phyloP scores from a whole-genome alignment of 2,797 vertebrate genomes.

The Thunnus albacares region DNA sequence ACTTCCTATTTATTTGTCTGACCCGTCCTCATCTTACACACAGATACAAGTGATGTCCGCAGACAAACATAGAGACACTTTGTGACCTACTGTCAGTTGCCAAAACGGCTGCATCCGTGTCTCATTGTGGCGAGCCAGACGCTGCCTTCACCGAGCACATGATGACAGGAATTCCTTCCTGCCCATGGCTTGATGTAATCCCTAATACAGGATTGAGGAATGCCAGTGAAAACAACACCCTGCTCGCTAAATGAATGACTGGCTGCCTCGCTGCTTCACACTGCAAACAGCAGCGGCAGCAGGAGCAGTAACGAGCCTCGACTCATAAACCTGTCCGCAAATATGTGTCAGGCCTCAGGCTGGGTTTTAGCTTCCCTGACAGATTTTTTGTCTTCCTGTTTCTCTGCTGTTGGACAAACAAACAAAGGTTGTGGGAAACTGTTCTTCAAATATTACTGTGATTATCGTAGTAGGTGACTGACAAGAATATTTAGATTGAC shows the following conservation, averaged over 20 bases:
- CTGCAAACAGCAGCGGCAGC: constrained; percentile 35
- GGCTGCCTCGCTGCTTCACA: constrained; percentile 39
- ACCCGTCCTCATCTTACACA: not conserved
- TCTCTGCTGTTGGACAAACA: not conserved
- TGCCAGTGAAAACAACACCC: constrained; percentile 69
- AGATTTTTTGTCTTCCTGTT: not conserved
- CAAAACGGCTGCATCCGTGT: constrained; percentile 67
- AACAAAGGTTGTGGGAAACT: not conserved
- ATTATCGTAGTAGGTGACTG: not conserved
- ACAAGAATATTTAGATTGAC: not conserved
- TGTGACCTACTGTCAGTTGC: constrained; percentile 69
- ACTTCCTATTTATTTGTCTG: not conserved
- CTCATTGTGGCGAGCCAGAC: constrained; percentile 66
- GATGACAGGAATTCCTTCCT: constrained; percentile 84
- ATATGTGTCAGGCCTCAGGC: constrained; percentile 37
- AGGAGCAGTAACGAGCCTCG: constrained; percentile 3
- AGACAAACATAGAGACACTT: constrained; percentile 53
- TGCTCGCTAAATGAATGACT: constrained; percentile 62
- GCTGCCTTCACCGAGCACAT: constrained; percentile 77
- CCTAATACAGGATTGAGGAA: constrained; percentile 81
- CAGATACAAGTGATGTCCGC: constrained; percentile 26
- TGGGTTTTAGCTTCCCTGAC: not conserved
- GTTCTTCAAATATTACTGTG: not conserved
- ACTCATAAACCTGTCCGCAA: constrained; percentile 41
- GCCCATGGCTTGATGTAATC: constrained; percentile 84